Percentiles rank a stretch among this genome's conserved stretches.
These are phyloP conservation scores for Lasioglossum morio DNA, from an alignment of 2,888 invertebrate genomes.

Conservation along the genomic window DNA sequence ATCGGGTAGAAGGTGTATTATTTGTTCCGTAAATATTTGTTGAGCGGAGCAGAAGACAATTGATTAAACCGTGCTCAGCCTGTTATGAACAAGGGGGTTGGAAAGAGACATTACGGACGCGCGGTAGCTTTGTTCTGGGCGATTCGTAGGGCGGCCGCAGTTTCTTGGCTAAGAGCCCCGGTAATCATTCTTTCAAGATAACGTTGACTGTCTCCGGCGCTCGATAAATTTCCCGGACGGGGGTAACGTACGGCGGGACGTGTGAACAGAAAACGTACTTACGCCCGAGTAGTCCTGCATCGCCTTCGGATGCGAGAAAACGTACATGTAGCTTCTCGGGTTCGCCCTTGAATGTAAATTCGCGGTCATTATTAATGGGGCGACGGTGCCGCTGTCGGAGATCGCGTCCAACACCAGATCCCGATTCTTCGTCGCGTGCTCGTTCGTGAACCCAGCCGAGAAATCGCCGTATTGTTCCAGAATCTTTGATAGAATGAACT, in stretches of 20 bases:
- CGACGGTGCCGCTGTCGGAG: constrained; percentile 94
- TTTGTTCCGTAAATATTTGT: no score
- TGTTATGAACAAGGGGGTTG: not conserved
- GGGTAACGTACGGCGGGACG: constrained; percentile 15
- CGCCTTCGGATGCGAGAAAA: constrained; percentile 93
- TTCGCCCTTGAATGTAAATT: constrained; percentile 91
- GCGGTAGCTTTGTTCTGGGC: not conserved
- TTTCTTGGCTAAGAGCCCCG: not conserved
- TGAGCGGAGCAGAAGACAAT: no score
- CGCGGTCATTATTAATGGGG: constrained; percentile 92
- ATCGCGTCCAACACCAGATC: constrained; percentile 94
- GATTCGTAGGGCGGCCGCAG: not conserved
- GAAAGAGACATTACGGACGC: not conserved
- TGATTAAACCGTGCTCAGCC: rapidly evolving
- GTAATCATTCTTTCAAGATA: constrained; percentile 16
- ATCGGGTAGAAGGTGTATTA: no score
- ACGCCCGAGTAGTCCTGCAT: constrained; percentile 92
- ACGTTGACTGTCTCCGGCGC: not conserved
- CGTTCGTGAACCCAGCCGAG: constrained; percentile 87
- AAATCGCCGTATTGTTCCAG: constrained; percentile 80
- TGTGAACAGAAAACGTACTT: constrained; percentile 83
- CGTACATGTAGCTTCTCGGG: constrained; percentile 93
- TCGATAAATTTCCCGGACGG: constrained; percentile 4
- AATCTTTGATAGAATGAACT: constrained; percentile 78
- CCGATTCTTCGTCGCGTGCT: constrained; percentile 87